Base-by-base conservation (phyloP, 37 sponge, comb jelly and placozoan species). In the Chondrilla cf. caribensis region DNA sequence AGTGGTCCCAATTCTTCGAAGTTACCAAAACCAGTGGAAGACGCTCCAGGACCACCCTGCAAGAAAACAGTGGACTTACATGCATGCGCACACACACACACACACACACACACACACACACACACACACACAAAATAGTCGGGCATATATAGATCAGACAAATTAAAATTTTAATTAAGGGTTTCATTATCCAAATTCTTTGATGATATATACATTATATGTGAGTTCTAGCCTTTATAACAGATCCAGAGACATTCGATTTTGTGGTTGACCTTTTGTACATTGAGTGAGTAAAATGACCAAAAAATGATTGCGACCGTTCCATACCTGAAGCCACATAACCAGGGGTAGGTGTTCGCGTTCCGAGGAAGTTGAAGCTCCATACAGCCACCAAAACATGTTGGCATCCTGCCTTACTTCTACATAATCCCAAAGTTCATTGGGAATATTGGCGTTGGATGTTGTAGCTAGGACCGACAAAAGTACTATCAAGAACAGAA, bases 311-410 rank as follows among this genome's bases (percentile, higher is more conserved):
- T n/a, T n/a, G n/a, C n/a, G n/a, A n/a, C n/a, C n/a, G n/a, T 3
- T 38, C 65, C 70, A 11, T 68, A 91, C 91, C 87, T 91, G 91
- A 0, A 95, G 81, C 95, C 95, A 95, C 89, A 95, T 91, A 22
- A 95, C 87, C 6, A 95, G 81, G 0, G 95, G 95, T 7, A 44
- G 43, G 4, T 71, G 17, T 22, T 93, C 90, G 25, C 85, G 51
- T 17, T n/a, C 9, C 17, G 29, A 6, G 6, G 39, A 35, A 22
- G 40, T 31, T 0, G 75, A 70, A 41, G 81, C 68, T 9, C 92
- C 89, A 75, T 91, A 88, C 31, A 95, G 84, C 95, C 95, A 95
- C 95, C 95, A 95, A 81, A 95, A 95, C 95, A 88, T 88, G 89
- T 89, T 82, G 1, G 92, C 95, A 40, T 77, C 67, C 6, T 86